Base-by-base conservation (phyloP, 2,113 vertebrate species). In the Marmota monax region DNA sequence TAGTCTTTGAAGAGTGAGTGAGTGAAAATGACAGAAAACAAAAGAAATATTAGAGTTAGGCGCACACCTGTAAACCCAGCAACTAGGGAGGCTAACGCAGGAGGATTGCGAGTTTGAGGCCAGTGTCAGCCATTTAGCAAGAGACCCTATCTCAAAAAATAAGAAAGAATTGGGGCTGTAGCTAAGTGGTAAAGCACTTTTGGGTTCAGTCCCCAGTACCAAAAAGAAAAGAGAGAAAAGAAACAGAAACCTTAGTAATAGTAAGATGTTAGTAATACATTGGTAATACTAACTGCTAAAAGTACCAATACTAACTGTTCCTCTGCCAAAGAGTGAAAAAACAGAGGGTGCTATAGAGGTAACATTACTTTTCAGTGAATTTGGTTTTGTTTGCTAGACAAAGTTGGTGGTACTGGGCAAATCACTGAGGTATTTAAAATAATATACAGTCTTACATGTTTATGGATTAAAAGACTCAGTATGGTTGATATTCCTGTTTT, bases 1-100 rank as follows among this genome's bases (percentile, higher is more conserved):
- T 79, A 90, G 32, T 77, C 78, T 92, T 84, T 92, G 56, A 94
- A 90, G 48, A 92, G 18, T 89, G 29, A 96, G 70, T 95, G n/a
- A 84, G 18, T 86, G 27, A 73, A 53, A 84, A n/a, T 84, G 9
- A 45, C 61, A 67, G 39, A 84, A 61, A 29, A 84, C 45, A 45
- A 61, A 89, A 85, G 45, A 82, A 37, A 37, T 95, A 32, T 39
- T 61, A 3, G 27, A 13, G 37, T 67, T 29, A 79, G 65, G 23
- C n/a, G 76, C 78, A 72, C 70, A 89, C 34, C 23, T 25, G 23
- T 63, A 63, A 63, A 27, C 23, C 61, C 25, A 63, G 25, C 61
- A 63, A 63, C 23, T 63, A 27, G 61, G 61, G 61, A 63, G 23
- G 61, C 23, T 63, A 27, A 63, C 2, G 7, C 61, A 63, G 61